Percentiles rank a stretch among this genome's conserved stretches.
Evolutionary conservation across 1,140 invertebrate species (phyloP).

Genomic region (Bilobella aurantiaca): DNA sequence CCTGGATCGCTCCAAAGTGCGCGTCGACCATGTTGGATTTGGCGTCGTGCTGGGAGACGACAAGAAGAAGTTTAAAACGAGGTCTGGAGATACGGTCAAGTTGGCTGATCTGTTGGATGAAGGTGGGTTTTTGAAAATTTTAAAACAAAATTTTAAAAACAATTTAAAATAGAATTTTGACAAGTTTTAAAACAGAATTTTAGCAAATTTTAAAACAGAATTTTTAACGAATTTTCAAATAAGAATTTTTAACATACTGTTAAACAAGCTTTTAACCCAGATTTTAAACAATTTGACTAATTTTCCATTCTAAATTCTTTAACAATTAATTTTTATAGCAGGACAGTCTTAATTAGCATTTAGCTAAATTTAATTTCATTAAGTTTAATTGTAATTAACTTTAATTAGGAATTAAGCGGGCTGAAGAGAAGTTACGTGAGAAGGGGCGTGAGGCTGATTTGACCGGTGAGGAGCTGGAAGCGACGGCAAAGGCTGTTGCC

Average conservation of each 20-base stretch:
- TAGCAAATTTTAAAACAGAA: too few species aligned
- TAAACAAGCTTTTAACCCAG: neutral
- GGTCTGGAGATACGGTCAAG: constrained; percentile 91
- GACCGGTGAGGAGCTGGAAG: constrained; percentile 66
- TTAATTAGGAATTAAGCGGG: constrained; percentile 61
- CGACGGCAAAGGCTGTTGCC: constrained; percentile 80
- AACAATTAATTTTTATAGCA: too few species aligned
- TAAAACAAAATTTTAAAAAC: too few species aligned
- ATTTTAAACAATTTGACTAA: constrained; percentile 12
- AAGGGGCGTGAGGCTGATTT: constrained; percentile 83
- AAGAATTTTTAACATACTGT: neutral
- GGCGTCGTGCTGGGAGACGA: constrained; percentile 97
- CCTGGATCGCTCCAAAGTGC: constrained; percentile 50
- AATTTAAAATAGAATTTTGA: too few species aligned
- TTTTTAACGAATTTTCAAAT: too few species aligned
- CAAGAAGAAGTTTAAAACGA: constrained; percentile 98
- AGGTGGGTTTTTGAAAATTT: too few species aligned
- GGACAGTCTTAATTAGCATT: too few species aligned
- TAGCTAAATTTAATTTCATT: too few species aligned
- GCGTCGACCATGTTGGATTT: constrained; percentile 85
- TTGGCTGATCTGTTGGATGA: constrained; percentile 87
- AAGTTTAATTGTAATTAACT: too few species aligned
- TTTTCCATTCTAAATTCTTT: too few species aligned
- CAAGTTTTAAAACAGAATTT: too few species aligned
- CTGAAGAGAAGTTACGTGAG: constrained; percentile 75